These are phyloP conservation scores for Streblospio benedicti DNA, from an alignment of 1,140 invertebrate species.

Conservation along the genomic window DNA sequence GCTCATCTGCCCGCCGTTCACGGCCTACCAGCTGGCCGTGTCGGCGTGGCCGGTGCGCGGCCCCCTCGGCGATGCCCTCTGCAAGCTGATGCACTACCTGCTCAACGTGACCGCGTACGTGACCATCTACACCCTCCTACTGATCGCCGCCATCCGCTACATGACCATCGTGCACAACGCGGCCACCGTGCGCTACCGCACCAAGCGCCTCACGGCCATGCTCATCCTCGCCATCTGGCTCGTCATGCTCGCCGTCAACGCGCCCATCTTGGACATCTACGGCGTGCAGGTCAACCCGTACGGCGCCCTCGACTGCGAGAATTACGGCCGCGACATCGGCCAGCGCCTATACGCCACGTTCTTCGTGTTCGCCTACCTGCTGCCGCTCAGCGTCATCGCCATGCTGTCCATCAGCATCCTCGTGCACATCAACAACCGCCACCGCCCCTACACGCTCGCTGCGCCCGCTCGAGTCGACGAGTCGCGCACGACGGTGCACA, in stretches of 20 bases:
- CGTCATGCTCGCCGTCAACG: conserved; percentile 60
- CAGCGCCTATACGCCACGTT: not conserved
- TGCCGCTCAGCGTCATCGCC: not conserved
- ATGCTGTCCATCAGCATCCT: not conserved
- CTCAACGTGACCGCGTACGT: conserved; percentile 70
- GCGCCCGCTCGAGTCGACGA: conserved; percentile 55
- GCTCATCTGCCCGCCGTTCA: not conserved
- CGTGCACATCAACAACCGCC: not conserved
- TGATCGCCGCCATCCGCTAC: conserved; percentile 85
- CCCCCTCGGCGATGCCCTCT: conserved; percentile 1
- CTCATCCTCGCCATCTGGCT: conserved; percentile 62
- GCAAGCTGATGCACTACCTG: conserved; percentile 14
- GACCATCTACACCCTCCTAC: conserved; percentile 77
- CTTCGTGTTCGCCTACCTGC: conserved; percentile 2
- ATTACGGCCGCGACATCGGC: not conserved
- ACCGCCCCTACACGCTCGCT: not conserved
- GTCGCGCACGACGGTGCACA: conserved; percentile 53
- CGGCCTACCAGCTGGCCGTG: conserved; percentile 1
- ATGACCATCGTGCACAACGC: conserved; percentile 61
- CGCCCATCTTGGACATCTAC: conserved; percentile 60
- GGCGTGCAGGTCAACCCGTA: conserved; percentile 56
- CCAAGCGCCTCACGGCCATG: conserved; percentile 66
- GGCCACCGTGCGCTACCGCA: conserved; percentile 64
- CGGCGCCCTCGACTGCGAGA: conserved; percentile 41
- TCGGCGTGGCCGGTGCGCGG: not conserved